phyloP scores from a whole-genome alignment of 2,113 vertebrate genomes.

The Aplodontia rufa region DNA sequence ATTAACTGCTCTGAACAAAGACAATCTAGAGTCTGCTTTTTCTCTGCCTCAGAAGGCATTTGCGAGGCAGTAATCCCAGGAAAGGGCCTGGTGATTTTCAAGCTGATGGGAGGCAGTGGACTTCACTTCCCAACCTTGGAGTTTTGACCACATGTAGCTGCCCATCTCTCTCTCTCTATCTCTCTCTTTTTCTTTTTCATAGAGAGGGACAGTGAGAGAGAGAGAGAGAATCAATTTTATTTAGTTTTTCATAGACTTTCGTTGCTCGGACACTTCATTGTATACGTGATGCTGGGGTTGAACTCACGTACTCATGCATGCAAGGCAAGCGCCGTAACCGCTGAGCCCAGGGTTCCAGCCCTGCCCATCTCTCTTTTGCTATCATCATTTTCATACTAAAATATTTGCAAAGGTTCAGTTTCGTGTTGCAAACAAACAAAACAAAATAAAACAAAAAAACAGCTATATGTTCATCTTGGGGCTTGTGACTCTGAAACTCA shows the following conservation, averaged over 20 bases:
- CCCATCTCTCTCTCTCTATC: no score
- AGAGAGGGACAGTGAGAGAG: no score
- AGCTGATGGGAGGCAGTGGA: not conserved
- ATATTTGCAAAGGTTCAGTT: not conserved
- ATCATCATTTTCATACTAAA: conserved; percentile 31
- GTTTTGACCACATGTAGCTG: no score
- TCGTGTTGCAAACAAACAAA: conserved; percentile 13
- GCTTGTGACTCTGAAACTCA: not conserved
- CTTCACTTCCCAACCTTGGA: conserved; percentile 7
- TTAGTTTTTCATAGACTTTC: no score
- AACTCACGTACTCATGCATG: no score
- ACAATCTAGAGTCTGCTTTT: not conserved
- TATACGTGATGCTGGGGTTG: no score
- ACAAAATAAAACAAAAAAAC: conserved; percentile 1
- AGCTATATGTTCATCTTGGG: not conserved
- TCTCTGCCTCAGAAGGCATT: not conserved
- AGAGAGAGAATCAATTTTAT: no score
- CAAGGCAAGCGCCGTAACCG: no score
- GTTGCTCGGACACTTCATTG: no score
- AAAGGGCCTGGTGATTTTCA: not conserved
- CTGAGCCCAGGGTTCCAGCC: not conserved
- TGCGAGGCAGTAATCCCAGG: not conserved
- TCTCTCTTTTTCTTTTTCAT: no score
- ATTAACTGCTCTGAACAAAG: not conserved
- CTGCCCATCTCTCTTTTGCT: not conserved